Conservation (phyloP, 2,888 invertebrate species). For the Drosophila limbata region DNA sequence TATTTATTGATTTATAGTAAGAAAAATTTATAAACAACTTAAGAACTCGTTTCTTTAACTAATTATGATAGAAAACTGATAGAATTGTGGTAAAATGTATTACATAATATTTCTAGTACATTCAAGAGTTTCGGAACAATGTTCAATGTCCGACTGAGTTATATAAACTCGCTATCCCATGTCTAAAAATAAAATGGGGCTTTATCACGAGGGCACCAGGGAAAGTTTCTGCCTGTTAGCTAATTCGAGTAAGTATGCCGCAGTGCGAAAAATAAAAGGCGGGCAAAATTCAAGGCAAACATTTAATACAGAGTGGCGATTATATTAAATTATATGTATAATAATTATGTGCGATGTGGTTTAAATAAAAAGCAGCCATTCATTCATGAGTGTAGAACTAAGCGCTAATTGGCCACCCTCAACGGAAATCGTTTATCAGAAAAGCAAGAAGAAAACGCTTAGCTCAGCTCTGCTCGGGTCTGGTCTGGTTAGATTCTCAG, state of each 20-base stretch:
- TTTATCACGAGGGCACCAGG: slow-evolving; percentile 48
- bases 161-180: slow-evolving; percentile 8
- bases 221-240: slow-evolving; percentile 62
- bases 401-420: slow-evolving; percentile 64
- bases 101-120: not conserved
- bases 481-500: slow-evolving; percentile 23
- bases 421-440: slow-evolving; percentile 74
- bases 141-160: slow-evolving; percentile 16
- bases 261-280: slow-evolving; percentile 33
- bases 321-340: slow-evolving; percentile 24
- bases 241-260: slow-evolving; percentile 35
- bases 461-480: slow-evolving; percentile 19
- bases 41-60: no score
- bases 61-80: no score
- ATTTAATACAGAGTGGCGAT: slow-evolving; percentile 32
- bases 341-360: slow-evolving; percentile 33
- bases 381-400: slow-evolving; percentile 65
- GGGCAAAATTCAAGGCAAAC: slow-evolving; percentile 64
- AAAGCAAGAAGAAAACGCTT: slow-evolving; percentile 50
- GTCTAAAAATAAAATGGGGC: slow-evolving; percentile 44
- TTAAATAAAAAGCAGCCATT: slow-evolving; percentile 59
- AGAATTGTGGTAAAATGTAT: no score
- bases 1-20: no score
- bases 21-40: no score
- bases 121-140: slow-evolving; percentile 17